Conservation (phyloP, 2,797 vertebrate species). For the Prionace glauca region DNA sequence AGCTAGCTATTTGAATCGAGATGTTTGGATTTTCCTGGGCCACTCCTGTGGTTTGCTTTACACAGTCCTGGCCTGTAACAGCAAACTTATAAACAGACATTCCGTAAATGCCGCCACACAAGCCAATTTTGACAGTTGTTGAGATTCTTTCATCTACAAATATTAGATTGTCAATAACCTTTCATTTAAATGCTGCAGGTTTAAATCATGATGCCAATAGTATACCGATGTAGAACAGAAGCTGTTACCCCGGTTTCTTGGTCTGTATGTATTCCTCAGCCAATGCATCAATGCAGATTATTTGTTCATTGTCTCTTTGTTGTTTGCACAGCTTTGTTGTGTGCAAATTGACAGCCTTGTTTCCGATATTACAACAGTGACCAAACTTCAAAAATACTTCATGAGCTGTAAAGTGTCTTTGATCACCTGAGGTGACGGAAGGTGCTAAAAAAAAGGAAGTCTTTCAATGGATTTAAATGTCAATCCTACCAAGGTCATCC, state of each 20-base stretch:
- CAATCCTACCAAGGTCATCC: background rate
- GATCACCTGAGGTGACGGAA: background rate
- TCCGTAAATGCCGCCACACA: background rate
- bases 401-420: background rate
- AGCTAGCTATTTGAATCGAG: slow-evolving; percentile 9
- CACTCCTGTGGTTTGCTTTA: background rate
- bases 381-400: background rate
- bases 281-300: background rate
- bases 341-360: background rate
- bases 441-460: background rate
- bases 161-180: background rate
- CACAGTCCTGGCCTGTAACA: too few species aligned
- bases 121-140: background rate
- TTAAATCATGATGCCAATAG: background rate
- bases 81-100: too few species aligned
- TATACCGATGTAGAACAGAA: background rate
- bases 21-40: background rate
- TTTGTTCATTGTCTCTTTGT: background rate
- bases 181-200: background rate
- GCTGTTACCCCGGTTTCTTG: background rate
- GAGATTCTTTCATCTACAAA: background rate
- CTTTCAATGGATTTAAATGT: background rate
- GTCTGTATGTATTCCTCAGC: background rate
- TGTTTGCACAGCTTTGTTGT: background rate
- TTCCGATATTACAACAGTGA: background rate